A percentile compares a stretch with the other conserved stretches of the same genome.
Evolutionary conservation across 2,888 invertebrate genomes (phyloP).

Genomic region (Meta bourneti): DNA sequence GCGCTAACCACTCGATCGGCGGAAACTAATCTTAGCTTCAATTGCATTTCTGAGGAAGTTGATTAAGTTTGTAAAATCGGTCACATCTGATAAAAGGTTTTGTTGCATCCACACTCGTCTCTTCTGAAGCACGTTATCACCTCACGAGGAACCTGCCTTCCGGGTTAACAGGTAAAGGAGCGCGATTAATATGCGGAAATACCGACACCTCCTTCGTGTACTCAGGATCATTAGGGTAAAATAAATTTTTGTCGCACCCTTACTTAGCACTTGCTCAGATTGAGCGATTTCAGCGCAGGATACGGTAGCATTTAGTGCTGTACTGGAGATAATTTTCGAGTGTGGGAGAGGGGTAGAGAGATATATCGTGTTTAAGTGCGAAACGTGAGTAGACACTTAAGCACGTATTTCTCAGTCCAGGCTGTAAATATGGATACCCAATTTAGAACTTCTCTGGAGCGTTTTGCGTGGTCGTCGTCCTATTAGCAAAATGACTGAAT

Average conservation of each 20-base stretch:
- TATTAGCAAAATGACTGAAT: constrained; percentile 29
- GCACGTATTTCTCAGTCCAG: constrained; percentile 53
- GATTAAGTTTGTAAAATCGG: no score
- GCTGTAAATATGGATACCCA: constrained; percentile 36
- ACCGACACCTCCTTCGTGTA: constrained; percentile 38
- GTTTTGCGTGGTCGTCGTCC: constrained; percentile 41
- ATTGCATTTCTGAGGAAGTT: no score
- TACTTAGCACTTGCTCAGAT: constrained; percentile 12
- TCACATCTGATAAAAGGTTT: no score
- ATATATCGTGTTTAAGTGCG: constrained; percentile 66
- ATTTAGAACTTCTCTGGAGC: constrained; percentile 17
- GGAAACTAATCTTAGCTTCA: no score
- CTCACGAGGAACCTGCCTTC: neutral
- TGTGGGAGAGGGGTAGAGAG: neutral
- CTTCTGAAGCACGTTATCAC: no score
- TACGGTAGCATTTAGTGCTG: constrained; percentile 5
- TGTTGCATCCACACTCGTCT: no score
- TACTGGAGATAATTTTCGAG: constrained; percentile 47
- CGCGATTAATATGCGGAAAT: constrained; percentile 49
- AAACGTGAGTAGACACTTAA: constrained; percentile 62
- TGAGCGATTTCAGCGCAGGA: constrained; percentile 30
- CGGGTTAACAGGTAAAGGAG: constrained; percentile 42
- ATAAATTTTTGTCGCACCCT: constrained; percentile 32
- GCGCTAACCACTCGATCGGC: no score
- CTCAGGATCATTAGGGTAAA: constrained; percentile 33